Conservation (phyloP, 1,140 invertebrate genomes). For the Luehdorfia chinensis region DNA sequence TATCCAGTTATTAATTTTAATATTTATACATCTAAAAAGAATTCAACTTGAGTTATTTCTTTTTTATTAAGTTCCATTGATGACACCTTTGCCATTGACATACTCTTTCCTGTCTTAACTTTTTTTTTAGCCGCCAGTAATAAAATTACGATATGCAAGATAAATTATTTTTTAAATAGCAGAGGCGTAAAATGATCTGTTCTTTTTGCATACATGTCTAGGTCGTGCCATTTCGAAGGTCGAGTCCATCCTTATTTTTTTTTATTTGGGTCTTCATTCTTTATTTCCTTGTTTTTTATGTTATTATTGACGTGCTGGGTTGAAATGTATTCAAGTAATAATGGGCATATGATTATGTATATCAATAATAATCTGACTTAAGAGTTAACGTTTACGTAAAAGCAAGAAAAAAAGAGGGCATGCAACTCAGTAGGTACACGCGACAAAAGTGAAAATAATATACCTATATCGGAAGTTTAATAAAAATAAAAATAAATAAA, state of each 20-base stretch:
- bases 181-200: slow-evolving; percentile 12
- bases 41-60: no score
- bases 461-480: no score
- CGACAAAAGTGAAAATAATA: no score
- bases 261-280: slow-evolving; percentile 30
- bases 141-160: slow-evolving; percentile 3
- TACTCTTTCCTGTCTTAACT: no score
- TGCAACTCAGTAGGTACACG: no score
- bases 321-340: slow-evolving; percentile 2
- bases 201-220: slow-evolving; percentile 23
- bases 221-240: slow-evolving; percentile 44
- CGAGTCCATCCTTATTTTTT: slow-evolving; percentile 22
- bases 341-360: slow-evolving; percentile 1
- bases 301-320: neutral
- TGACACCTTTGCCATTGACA: no score
- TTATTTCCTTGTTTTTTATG: slow-evolving; percentile 33
- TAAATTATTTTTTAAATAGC: neutral
- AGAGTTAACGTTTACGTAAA: no score
- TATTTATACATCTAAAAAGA: no score
- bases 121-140: slow-evolving; percentile 4
- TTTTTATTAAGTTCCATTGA: no score
- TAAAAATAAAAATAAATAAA: no score
- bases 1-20: no score
- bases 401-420: no score
- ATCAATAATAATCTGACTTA: slow-evolving; percentile 11